Evolutionary conservation across 1,140 invertebrate genomes (phyloP), one percentile per base, ranked within the genome.

Genomic region (Adelges cooleyi): DNA sequence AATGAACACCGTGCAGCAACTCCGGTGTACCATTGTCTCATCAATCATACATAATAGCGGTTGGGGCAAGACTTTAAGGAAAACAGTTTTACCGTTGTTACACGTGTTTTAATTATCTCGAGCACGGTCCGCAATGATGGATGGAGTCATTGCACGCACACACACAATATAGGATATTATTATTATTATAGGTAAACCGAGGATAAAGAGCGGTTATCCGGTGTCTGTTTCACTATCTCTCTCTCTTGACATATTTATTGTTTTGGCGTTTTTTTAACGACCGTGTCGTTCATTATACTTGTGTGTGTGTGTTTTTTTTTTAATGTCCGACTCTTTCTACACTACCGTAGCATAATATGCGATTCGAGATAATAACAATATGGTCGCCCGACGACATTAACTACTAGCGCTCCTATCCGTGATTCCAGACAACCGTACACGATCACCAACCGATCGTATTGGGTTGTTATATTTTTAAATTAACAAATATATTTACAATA

Each of bases 21-120:
- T 11, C 29, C 29, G 11, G 29, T n/a, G n/a, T n/a, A n/a, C n/a
- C 29, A 33, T 33, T 33, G 40, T 48, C n/a, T n/a, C 42, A 62
- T 62, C 42, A 62, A 62, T 62, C 56, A 62, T 62, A 62, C 40
- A n/a, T n/a, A 48, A 46, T 46, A 62, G 44, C 42, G 25, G 40
- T 11, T 33, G 29, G 56, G 44, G 56, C 46, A 46, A n/a, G n/a
- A 62, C 42, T 62, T 62, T 56, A 15, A 48, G 27, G n/a, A n/a
- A 62, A 48, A 62, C 56, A 62, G 29, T 42, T 48, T 33, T 36
- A 46, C 42, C 42, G 56, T 62, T 62, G 56, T 62, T 62, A 62
- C 42, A 33, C 56, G 42, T 13, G 25, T 17, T 48, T 62, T 62
- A 62, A 62, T 62, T 62, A 62, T 62, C 42, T 62, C 56, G 56